Percentiles rank a stretch among this genome's conserved stretches.
Evolutionary conservation across 1,140 invertebrate genomes (phyloP).

Genomic region (Magallana angulata): DNA sequence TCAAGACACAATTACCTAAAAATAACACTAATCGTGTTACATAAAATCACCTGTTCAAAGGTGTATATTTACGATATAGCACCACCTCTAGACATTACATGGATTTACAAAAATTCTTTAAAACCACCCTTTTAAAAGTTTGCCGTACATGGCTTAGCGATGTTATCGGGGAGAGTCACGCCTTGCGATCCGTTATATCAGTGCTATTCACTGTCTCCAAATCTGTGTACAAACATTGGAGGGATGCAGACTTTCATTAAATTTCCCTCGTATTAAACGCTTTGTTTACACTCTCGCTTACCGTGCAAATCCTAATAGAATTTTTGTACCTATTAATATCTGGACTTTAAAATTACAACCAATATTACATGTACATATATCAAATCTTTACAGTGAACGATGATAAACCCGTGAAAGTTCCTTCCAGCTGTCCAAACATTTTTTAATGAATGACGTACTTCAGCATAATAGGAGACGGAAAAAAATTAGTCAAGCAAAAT

Average conservation of each 20-base stretch:
- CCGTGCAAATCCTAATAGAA: background rate
- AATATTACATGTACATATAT: too few relatives aligned
- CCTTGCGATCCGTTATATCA: background rate
- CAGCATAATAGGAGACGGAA: too few relatives aligned
- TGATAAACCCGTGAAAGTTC: too few relatives aligned
- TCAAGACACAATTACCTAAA: background rate
- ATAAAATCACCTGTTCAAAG: background rate
- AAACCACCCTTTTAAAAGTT: background rate
- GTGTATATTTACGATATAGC: background rate
- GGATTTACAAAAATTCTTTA: conserved; percentile 3
- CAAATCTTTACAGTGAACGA: too few relatives aligned
- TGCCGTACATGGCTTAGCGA: background rate
- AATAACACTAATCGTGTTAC: background rate
- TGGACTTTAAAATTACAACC: too few relatives aligned
- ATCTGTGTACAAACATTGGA: background rate
- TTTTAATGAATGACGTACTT: too few relatives aligned
- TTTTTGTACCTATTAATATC: background rate
- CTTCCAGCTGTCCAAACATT: too few relatives aligned
- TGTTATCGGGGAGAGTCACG: background rate
- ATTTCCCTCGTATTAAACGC: background rate
- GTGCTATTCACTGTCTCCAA: background rate
- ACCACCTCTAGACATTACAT: background rate
- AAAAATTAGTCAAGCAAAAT: too few relatives aligned
- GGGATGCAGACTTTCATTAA: conserved; percentile 26
- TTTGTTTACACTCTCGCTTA: background rate